Evolutionary conservation across 2,888 invertebrate genomes (phyloP).

Genomic region (Dexiosoma caninum): DNA sequence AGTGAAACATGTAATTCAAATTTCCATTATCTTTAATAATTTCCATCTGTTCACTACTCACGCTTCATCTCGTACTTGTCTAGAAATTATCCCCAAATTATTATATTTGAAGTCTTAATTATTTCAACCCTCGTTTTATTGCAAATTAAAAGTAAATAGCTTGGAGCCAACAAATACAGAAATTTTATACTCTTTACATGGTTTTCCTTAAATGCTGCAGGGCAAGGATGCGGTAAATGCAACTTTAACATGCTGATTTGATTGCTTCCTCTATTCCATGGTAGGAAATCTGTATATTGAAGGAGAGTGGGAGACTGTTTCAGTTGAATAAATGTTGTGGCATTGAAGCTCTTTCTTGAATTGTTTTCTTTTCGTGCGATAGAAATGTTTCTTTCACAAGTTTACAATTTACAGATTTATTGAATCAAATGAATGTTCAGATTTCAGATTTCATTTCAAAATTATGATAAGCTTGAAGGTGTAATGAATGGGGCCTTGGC

Average conservation of each 20-base stretch:
- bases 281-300: background rate
- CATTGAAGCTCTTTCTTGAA: background rate
- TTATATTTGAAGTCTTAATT: conserved; percentile 44
- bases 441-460: too few species aligned
- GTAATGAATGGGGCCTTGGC: too few species aligned
- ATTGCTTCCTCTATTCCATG: conserved; percentile 21
- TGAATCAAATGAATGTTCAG: too few species aligned
- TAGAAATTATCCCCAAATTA: conserved; percentile 33
- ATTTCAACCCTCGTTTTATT: conserved; percentile 47
- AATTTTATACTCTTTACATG: conserved; percentile 26
- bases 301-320: background rate
- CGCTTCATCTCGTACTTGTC: background rate
- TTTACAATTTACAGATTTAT: too few species aligned
- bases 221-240: conserved; percentile 52
- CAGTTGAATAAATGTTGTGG: background rate
- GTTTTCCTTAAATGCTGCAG: conserved; percentile 18
- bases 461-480: too few species aligned
- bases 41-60: conserved; percentile 1
- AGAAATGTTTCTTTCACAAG: too few species aligned
- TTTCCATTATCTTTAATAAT: background rate
- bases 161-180: conserved; percentile 16
- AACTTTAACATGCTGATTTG: conserved; percentile 38
- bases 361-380: too few species aligned
- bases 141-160: conserved; percentile 55
- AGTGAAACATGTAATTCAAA: background rate